phyloP scores from a whole-genome alignment of 35 echinoderm and acorn worm species.

The Ophiothrix spiculata region DNA sequence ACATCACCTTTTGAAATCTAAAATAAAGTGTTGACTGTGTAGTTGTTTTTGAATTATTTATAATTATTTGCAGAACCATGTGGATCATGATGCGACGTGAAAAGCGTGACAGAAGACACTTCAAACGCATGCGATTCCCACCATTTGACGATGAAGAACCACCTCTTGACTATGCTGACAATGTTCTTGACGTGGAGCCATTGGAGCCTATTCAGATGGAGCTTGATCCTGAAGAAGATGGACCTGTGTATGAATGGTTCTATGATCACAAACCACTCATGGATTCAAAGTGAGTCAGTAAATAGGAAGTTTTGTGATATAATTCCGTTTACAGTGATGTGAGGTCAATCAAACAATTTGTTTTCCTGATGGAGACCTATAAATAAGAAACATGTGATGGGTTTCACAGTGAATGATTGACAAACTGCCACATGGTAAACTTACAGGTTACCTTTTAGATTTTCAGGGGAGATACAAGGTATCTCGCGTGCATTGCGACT shows the following conservation, averaged over 20 bases:
- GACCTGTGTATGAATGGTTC: constrained; percentile 95
- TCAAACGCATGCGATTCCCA: constrained; percentile 98
- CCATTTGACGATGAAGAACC: constrained; percentile 99
- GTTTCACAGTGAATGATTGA: too few species aligned
- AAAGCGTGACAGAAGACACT: constrained; percentile 97
- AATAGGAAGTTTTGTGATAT: too few species aligned
- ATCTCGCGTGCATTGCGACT: too few species aligned
- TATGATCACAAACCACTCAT: constrained; percentile 97
- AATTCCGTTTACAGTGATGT: too few species aligned
- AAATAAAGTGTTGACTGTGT: background rate
- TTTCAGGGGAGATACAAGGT: too few species aligned
- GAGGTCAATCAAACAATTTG: too few species aligned
- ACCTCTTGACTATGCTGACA: constrained; percentile 96
- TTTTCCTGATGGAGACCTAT: too few species aligned
- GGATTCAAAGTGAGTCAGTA: constrained; percentile 83
- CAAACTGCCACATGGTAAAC: too few species aligned
- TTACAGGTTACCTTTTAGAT: too few species aligned
- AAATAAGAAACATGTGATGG: too few species aligned
- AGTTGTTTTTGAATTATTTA: background rate
- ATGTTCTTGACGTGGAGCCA: constrained; percentile 93
- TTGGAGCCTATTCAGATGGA: constrained; percentile 98
- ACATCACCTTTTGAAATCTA: background rate
- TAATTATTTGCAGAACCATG: constrained; percentile 56
- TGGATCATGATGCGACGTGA: constrained; percentile 99
- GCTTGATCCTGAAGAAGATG: constrained; percentile 90